phyloP scores from a whole-genome alignment of 2,797 vertebrate genomes.

The Argentina silus region DNA sequence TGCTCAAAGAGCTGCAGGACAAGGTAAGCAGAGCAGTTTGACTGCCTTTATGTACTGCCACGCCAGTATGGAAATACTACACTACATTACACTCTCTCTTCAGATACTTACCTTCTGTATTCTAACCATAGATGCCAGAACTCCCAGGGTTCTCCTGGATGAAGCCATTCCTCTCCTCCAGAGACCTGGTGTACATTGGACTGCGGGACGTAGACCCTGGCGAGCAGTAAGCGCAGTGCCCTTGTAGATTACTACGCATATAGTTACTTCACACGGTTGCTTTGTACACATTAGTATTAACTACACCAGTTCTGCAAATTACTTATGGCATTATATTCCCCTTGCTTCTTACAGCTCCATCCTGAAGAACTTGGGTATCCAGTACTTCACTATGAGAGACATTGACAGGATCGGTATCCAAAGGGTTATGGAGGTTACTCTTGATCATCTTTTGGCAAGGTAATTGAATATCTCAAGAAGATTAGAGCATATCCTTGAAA shows the following conservation, averaged over 20 bases:
- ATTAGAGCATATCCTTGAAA: neutral
- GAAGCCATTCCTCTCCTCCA: constrained; percentile 88
- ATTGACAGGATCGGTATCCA: constrained; percentile 95
- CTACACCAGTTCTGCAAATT: neutral
- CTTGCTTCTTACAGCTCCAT: constrained; percentile 80
- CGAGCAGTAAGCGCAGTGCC: constrained; percentile 85
- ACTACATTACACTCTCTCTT: neutral
- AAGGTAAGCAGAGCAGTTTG: constrained; percentile 81
- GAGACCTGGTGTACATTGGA: constrained; percentile 93
- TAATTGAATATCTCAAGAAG: constrained; percentile 45
- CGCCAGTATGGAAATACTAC: neutral
- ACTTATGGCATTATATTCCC: neutral
- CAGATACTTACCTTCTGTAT: neutral
- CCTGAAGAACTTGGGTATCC: constrained; percentile 92
- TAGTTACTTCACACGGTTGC: neutral
- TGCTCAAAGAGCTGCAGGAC: constrained; percentile 92
- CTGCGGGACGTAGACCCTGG: constrained; percentile 93
- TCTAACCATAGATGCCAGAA: constrained; percentile 80
- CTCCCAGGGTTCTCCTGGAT: constrained; percentile 96
- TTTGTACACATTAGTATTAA: neutral
- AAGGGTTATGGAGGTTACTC: constrained; percentile 95
- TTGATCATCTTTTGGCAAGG: constrained; percentile 92
- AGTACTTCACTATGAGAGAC: constrained; percentile 96
- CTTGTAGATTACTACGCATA: neutral
- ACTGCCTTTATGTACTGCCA: no score